Evolutionary conservation across 2,113 vertebrate species (phyloP).

Genomic region (Rhagologus leucostigma): DNA sequence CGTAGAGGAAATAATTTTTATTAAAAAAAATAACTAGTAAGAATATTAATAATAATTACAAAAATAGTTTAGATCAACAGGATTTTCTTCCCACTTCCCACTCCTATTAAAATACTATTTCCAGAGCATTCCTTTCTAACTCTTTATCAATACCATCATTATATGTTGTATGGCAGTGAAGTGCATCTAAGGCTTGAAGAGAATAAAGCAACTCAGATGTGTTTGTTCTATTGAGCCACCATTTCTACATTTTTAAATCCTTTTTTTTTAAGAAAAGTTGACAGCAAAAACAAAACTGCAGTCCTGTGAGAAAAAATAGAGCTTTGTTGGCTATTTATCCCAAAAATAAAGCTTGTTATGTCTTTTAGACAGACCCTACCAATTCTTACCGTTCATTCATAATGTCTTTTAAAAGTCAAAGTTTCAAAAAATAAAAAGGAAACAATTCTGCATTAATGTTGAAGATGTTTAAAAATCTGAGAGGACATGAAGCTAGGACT

Average conservation of each 20-base stretch:
- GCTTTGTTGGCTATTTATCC: neutral
- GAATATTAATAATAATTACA: neutral
- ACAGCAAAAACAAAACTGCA: neutral
- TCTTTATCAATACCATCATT: neutral
- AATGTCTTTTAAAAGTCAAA: neutral
- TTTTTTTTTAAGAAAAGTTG: neutral
- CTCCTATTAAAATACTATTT: neutral
- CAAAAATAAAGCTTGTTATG: neutral
- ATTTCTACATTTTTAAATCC: neutral
- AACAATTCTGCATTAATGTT: neutral
- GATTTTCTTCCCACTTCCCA: neutral
- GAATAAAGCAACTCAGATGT: neutral
- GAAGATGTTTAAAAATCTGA: neutral
- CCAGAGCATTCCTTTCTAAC: neutral
- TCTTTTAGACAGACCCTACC: neutral
- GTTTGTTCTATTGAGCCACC: neutral
- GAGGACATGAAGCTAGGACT: neutral
- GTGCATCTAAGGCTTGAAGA: neutral
- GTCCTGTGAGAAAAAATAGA: neutral
- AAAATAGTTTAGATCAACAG: neutral
- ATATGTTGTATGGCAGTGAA: neutral
- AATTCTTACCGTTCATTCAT: neutral
- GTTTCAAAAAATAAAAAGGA: neutral
- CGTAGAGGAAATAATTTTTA: neutral
- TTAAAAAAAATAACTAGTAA: neutral